phyloP scores from a whole-genome alignment of 2,797 vertebrate genomes.

The Lindbergichthys nudifrons region DNA sequence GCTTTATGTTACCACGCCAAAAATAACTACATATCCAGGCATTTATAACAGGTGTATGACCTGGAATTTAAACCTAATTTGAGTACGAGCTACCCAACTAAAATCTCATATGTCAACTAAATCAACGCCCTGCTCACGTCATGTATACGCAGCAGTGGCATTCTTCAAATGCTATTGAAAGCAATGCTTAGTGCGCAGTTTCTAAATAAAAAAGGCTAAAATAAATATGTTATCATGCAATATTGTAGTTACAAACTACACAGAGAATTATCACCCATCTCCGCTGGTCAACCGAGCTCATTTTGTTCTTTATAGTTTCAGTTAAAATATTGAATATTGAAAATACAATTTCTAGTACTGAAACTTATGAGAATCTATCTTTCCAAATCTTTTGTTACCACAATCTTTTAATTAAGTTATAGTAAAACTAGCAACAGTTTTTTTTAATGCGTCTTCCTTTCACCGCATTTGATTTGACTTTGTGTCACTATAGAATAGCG shows the following conservation, averaged over 20 bases:
- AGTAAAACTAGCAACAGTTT: background rate
- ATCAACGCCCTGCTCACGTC: slow-evolving; percentile 7
- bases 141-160: background rate
- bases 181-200: background rate
- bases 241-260: background rate
- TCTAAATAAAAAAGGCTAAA: slow-evolving; percentile 5
- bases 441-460: background rate
- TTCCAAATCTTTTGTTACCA: no score
- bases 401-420: background rate
- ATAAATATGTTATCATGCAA: background rate
- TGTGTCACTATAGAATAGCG: background rate
- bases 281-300: no score
- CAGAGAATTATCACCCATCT: background rate
- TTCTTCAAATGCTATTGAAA: background rate
- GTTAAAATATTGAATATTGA: no score
- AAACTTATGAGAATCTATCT: no score
- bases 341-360: no score
- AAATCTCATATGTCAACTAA: slow-evolving; percentile 34
- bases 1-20: slow-evolving; percentile 29
- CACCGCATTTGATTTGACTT: background rate
- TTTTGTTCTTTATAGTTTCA: no score
- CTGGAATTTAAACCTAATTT: slow-evolving; percentile 34
- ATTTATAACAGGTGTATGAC: slow-evolving; percentile 32
- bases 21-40: slow-evolving; percentile 38
- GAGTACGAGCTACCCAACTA: slow-evolving; percentile 28